Conservation (phyloP, 2,797 vertebrate species). For the Semotilus atromaculatus region DNA sequence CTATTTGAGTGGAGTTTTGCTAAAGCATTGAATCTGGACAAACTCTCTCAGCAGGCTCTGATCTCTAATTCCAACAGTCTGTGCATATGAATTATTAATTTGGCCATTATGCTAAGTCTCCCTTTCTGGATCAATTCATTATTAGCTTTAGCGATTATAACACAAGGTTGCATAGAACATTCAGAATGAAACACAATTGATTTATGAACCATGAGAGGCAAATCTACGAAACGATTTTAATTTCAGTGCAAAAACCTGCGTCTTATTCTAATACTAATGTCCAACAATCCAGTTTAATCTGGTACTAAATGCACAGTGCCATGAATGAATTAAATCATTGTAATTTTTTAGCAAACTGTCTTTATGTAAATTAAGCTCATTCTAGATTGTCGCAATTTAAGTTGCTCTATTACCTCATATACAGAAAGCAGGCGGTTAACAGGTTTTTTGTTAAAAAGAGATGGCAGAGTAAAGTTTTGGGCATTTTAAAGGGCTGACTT, state of each 20-base stretch:
- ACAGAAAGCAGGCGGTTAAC: not conserved
- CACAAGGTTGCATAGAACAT: conserved; percentile 31
- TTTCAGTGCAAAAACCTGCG: not conserved
- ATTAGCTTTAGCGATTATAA: conserved; percentile 46
- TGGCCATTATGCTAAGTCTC: conserved; percentile 54
- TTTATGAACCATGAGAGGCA: conserved; percentile 27
- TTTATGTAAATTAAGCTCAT: not conserved
- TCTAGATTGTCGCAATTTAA: not conserved
- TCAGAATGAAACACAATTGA: conserved; percentile 25
- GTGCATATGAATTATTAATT: conserved; percentile 57
- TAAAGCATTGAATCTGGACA: conserved; percentile 42
- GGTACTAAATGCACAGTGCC: not conserved
- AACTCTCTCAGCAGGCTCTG: conserved; percentile 43
- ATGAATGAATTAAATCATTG: not conserved
- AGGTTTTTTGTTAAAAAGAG: not conserved
- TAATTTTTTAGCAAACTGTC: not conserved
- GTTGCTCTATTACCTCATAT: not conserved
- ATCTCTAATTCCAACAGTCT: conserved; percentile 52
- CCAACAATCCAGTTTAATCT: not conserved
- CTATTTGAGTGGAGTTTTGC: conserved; percentile 42
- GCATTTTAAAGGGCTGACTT: not conserved
- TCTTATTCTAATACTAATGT: not conserved
- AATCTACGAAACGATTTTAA: not conserved
- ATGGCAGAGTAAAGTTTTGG: not conserved
- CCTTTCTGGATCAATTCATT: conserved; percentile 47